Evolutionary conservation across 2,888 invertebrate species (phyloP), one percentile per base, ranked within the genome.

Genomic region (Octodonta nipae): DNA sequence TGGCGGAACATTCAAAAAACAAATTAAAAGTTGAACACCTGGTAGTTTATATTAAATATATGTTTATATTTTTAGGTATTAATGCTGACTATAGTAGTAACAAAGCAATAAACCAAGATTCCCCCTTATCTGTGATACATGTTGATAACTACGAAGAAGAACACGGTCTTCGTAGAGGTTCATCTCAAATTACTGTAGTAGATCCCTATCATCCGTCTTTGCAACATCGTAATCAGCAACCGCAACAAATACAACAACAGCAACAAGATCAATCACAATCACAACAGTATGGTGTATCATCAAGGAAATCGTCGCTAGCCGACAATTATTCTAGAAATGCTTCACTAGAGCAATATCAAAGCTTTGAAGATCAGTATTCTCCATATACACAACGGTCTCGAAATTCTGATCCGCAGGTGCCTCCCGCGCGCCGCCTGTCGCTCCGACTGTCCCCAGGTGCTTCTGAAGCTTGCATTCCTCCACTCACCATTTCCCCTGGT

Each of bases 121-220:
- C 65, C 16, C 65, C 65, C 11, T 60, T 57, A 25, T 63, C 64
- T 42, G 65, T 64, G 46, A 63, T 64, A 47, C 63, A 65, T 40
- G 55, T 61, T 30, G 59, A 62, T 28, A 52, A 46, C 34, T 55
- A 56, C 36, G 56, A 54, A n/a, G 57, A 57, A 29, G 56, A 57
- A 32, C 53, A 51, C 10, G 43, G 45, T 34, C 41, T 53, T 17
- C 51, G 59, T 10, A 47, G 60, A 27, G 60, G 58, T 22, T 59
- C 61, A 3, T 60, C 60, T 4, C 61, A 54, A 50, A 66, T 67
- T 39, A 70, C 68, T 26, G 60, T 71, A 30, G 66, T 70, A 24
- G 71, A 71, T 48, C 67, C 70, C 3, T 71, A 67, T 47, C 61
- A 63, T 44, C 62, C 65, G n/a, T 51, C 58, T 13, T 41, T 52